A percentile compares a stretch with the other conserved stretches of the same genome.
Conservation (phyloP, 2,888 invertebrate genomes). For the Pristionchus fissidentatus region DNA sequence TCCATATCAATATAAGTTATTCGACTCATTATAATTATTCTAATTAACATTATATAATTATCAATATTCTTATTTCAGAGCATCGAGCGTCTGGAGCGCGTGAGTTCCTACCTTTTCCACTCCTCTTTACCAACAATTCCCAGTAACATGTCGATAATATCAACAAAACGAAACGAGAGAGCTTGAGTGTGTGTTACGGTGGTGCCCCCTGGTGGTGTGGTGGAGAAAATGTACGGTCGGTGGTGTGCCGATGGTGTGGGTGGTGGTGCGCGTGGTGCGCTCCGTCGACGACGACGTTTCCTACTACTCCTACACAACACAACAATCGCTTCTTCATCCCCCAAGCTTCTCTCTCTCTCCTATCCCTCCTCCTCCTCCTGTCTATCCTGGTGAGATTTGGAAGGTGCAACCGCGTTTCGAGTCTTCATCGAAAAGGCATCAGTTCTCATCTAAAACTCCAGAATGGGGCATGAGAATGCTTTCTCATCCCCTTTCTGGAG, state of each 20-base stretch:
- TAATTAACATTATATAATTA: no score
- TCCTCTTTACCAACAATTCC: conserved; percentile 8
- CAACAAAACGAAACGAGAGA: conserved; percentile 11
- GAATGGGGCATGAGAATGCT: no score
- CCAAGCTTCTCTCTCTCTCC: conserved; percentile 8
- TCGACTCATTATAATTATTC: neutral
- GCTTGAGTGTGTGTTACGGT: conserved; percentile 25
- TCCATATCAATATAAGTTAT: neutral
- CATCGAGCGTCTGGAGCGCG: conserved; percentile 72
- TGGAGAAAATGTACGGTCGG: conserved; percentile 1
- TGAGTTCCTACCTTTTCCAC: conserved; percentile 55
- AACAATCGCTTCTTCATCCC: conserved; percentile 24
- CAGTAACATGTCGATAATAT: conserved; percentile 28
- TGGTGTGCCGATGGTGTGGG: conserved; percentile 28
- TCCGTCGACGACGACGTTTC: neutral
- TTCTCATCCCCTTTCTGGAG: no score
- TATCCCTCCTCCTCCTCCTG: conserved; percentile 20
- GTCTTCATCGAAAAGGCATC: no score
- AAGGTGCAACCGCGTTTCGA: neutral
- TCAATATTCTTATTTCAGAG: conserved; percentile 59
- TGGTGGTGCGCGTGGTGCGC: conserved; percentile 43
- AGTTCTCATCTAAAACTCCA: no score
- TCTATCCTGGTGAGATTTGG: conserved; percentile 15
- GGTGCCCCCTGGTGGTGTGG: conserved; percentile 20
- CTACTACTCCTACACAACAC: no score